Base-by-base conservation (phyloP, 2,113 vertebrate genomes). In the Acrocephalus kingi region DNA sequence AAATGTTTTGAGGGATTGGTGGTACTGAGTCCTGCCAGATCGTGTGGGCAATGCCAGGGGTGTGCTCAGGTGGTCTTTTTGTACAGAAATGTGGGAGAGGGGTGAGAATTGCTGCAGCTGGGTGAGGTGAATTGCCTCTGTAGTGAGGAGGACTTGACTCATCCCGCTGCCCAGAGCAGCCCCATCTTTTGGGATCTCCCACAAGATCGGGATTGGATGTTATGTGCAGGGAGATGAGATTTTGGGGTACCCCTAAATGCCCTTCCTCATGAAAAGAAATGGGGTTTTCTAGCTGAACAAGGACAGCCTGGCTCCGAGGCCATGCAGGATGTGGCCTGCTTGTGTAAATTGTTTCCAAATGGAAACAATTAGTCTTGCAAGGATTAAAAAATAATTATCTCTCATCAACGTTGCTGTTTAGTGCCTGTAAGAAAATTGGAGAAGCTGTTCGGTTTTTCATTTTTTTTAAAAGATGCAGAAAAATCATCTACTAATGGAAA, bases 281-380 rank as follows among this genome's bases (percentile, higher is more conserved):
- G 5, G 49, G 11, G 1, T 31, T 61, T 84, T 71, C 15, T 48
- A 4, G 6, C 28, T 2, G 3, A 63, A 7, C 21, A 30, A 56
- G 77, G 49, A 80, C 43, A 73, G 25, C 75, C 63, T 67, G 62
- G 55, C 59, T 91, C 35, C 3, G 4, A 77, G 25, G 30, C 39
- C 10, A 0, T 30, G 35, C 59, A 54, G 59, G 46, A 64, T 3
- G 10, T 3, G 0, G 6, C 20, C 37, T 68, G 51, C 28, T 45
- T 14, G 35, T 51, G 52, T 58, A 27, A 87, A 33, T 27, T 41
- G 23, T 84, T 82, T 59, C 71, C 59, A 61, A 84, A 41, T 78
- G 49, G 83, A 78, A 92, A 30, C 35, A 71, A 37, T 84, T 80
- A 52, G 15, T 30, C 71, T 52, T 82, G n/a, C 30, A 37, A 87